Percentiles rank a stretch among this genome's conserved stretches.
phyloP scores from a whole-genome alignment of 2,113 vertebrate genomes.

The Merops nubicus region DNA sequence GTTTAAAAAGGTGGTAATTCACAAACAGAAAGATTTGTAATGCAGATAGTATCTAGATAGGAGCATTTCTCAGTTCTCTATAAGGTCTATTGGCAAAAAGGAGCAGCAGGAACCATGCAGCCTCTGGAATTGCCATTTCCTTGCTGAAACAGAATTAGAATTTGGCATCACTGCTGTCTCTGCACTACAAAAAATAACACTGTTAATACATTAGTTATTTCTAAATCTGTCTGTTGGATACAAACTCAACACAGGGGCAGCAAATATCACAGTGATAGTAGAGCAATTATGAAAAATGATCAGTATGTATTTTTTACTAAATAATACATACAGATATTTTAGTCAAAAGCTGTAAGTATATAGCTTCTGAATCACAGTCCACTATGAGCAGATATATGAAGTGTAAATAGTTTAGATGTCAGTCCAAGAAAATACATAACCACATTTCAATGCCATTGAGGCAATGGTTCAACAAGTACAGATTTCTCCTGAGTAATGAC shows the following conservation, averaged over 20 bases:
- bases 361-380: neutral
- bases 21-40: neutral
- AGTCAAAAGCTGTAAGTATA: neutral
- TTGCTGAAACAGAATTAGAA: neutral
- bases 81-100: neutral
- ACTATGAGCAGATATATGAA: neutral
- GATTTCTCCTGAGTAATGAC: neutral
- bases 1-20: neutral
- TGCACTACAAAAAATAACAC: neutral
- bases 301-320: too few relatives aligned
- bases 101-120: neutral
- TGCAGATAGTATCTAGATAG: neutral
- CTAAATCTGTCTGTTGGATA: neutral
- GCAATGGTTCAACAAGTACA: neutral
- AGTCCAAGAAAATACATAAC: neutral
- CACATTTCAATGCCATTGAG: neutral
- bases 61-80: neutral
- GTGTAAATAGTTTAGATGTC: neutral
- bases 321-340: too few relatives aligned
- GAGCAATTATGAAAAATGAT: neutral
- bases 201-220: neutral
- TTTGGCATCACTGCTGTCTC: neutral
- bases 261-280: neutral
- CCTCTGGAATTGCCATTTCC: neutral
- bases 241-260: neutral